These are phyloP conservation scores for Caenorhabditis becei DNA, from an alignment of 2,888 invertebrate species.

Conservation along the genomic window DNA sequence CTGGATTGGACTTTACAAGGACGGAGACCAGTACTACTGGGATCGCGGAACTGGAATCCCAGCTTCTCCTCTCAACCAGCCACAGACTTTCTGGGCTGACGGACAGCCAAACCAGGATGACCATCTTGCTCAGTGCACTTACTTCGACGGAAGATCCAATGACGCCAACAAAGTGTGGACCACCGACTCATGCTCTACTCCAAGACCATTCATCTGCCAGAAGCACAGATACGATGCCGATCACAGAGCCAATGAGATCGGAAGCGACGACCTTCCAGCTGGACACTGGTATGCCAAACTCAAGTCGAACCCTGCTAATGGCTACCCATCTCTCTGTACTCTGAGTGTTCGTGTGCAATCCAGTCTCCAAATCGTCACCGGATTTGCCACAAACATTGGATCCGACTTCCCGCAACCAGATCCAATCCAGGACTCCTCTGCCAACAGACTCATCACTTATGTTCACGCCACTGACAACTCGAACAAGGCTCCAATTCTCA, in stretches of 20 bases:
- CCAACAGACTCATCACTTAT: conserved; percentile 69
- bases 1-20: conserved; percentile 68
- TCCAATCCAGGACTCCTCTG: conserved; percentile 60
- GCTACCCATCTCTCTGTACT: conserved; percentile 26
- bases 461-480: conserved; percentile 59
- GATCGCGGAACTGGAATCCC: conserved; percentile 56
- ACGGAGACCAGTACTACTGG: conserved; percentile 60
- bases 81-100: conserved; percentile 59
- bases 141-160: conserved; percentile 43
- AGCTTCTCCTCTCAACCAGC: conserved; percentile 49
- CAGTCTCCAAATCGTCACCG: conserved; percentile 69
- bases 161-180: conserved; percentile 56
- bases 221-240: conserved; percentile 69
- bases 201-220: conserved; percentile 70
- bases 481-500: conserved; percentile 61
- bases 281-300: conserved; percentile 72
- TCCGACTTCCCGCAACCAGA: conserved; percentile 65
- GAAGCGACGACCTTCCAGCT: conserved; percentile 67
- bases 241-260: conserved; percentile 62
- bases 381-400: conserved; percentile 64
- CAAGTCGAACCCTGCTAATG: conserved; percentile 38
- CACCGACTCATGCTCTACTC: conserved; percentile 63
- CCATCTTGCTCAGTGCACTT: conserved; percentile 61
- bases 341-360: conserved; percentile 70
- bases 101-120: conserved; percentile 53